These are phyloP conservation scores for Coluber constrictor DNA, from an alignment of 2,797 vertebrate species.

Conservation along the genomic window DNA sequence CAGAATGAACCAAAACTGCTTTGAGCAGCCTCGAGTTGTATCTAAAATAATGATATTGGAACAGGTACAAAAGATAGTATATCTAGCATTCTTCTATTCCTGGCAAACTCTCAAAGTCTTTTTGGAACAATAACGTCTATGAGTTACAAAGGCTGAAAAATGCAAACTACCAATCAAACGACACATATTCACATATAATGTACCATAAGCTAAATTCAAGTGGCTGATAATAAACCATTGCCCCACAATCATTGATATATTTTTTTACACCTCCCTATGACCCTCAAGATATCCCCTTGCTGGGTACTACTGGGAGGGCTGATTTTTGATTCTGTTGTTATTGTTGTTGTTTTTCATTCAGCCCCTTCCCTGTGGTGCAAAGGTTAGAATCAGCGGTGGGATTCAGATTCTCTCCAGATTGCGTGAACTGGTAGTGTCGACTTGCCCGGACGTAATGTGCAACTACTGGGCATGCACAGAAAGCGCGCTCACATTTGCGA, in stretches of 20 bases:
- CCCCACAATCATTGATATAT: background rate
- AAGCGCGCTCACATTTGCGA: too few relatives aligned
- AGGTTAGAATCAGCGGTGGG: too few relatives aligned
- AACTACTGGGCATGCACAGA: too few relatives aligned
- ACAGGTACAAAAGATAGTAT: background rate
- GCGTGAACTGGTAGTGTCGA: too few relatives aligned
- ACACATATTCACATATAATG: background rate
- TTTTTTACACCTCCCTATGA: background rate
- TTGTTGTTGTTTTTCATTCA: background rate
- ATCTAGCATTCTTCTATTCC: background rate
- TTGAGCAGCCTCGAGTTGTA: background rate
- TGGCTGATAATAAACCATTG: background rate
- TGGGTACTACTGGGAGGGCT: background rate
- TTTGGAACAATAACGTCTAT: slow-evolving; percentile 23
- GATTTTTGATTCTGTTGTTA: background rate
- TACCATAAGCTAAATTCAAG: slow-evolving; percentile 4
- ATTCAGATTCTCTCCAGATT: too few relatives aligned
- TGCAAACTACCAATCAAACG: slow-evolving; percentile 4
- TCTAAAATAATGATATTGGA: background rate
- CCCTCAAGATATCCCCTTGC: background rate
- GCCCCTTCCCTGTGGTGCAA: background rate
- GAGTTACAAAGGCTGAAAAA: slow-evolving; percentile 23
- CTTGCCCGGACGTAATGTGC: too few relatives aligned
- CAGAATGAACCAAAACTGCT: background rate
- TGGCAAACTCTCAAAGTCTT: background rate